phyloP scores from a whole-genome alignment of 2,888 invertebrate genomes.

The Idaea straminata region DNA sequence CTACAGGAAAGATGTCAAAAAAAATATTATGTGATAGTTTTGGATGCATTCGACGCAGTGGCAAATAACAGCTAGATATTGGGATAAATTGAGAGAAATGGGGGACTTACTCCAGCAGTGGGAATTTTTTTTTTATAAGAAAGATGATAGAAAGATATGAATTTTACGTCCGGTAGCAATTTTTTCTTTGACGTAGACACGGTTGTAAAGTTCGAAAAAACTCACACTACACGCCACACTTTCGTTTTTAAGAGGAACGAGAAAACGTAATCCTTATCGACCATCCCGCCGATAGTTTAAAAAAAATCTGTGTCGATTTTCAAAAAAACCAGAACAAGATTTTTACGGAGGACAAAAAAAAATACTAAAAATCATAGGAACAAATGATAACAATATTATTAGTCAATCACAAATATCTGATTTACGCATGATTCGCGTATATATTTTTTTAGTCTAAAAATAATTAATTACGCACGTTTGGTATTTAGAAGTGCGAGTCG shows the following conservation, averaged over 20 bases:
- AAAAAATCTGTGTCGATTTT: constrained; percentile 76
- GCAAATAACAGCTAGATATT: too few species aligned
- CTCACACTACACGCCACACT: neutral
- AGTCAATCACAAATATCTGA: constrained; percentile 75
- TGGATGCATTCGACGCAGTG: too few species aligned
- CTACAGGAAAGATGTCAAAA: too few species aligned
- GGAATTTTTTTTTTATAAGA: too few species aligned
- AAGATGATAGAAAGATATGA: too few species aligned
- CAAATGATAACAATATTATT: constrained; percentile 57
- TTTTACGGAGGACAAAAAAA: constrained; percentile 42
- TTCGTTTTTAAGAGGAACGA: constrained; percentile 46
- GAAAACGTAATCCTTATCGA: constrained; percentile 51
- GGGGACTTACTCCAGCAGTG: too few species aligned
- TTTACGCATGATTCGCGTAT: constrained; percentile 69
- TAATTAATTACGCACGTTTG: constrained; percentile 69
- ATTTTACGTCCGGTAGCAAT: too few species aligned
- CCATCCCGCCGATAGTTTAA: constrained; percentile 50
- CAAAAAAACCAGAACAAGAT: constrained; percentile 77
- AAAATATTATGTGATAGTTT: too few species aligned
- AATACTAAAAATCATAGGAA: constrained; percentile 76
- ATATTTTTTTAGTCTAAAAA: constrained; percentile 62
- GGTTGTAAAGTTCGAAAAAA: neutral
- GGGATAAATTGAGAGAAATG: too few species aligned
- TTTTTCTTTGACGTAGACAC: neutral
- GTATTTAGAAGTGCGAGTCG: constrained; percentile 75